These are phyloP conservation scores for Cyaniris semiargus DNA, from an alignment of 2,888 invertebrate genomes.

Conservation along the genomic window DNA sequence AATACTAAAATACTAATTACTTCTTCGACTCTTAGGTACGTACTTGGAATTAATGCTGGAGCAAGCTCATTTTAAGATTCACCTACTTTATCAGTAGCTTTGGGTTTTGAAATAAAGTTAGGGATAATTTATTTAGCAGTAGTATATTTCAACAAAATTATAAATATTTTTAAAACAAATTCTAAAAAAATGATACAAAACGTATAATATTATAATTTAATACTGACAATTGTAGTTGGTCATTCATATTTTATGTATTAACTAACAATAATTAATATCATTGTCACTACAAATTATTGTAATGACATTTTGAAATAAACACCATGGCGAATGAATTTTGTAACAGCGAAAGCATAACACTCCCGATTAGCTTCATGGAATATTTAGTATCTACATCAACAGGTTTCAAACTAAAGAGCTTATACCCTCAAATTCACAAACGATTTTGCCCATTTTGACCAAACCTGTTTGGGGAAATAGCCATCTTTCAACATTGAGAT, in stretches of 20 bases:
- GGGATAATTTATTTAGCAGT: too few species aligned
- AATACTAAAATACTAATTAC: conserved; percentile 21
- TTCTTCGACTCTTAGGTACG: conserved; percentile 15
- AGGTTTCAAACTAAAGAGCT: background rate
- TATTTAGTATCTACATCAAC: conserved; percentile 2
- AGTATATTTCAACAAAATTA: too few species aligned
- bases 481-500: background rate
- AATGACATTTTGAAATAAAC: too few species aligned
- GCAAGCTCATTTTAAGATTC: background rate
- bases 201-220: too few species aligned
- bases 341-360: background rate
- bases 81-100: background rate
- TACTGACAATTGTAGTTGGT: too few species aligned
- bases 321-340: background rate
- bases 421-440: background rate
- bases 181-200: too few species aligned
- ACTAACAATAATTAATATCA: too few species aligned
- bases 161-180: too few species aligned
- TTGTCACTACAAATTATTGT: too few species aligned
- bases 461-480: background rate
- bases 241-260: too few species aligned
- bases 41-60: conserved; percentile 9
- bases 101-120: background rate
- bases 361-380: background rate
- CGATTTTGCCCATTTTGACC: background rate